Base-by-base conservation (phyloP, 1,140 invertebrate species). In the Leptestheria dahalacensis region DNA sequence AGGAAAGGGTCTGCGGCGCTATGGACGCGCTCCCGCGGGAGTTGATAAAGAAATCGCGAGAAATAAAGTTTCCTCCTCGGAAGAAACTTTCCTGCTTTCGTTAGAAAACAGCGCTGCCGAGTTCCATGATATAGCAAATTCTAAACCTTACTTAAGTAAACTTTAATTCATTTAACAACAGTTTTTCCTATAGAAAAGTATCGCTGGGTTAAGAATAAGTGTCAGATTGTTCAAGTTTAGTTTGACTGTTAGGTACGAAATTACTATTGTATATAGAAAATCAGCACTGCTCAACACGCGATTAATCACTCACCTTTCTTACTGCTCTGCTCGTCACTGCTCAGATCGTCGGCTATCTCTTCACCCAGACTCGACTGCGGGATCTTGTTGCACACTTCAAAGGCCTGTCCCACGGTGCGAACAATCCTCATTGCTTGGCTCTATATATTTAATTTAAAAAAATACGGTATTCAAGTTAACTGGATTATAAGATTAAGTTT, bases 381-480 rank as follows among this genome's bases (percentile, higher is more conserved):
- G 72, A 88, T 79, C 76, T 96, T 96, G 80, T 98, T 93, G 78
- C 93, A 97, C 68, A 98, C 92, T 76, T 98, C 95, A 76, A 99
- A 99, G 20, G 95, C 95, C 75, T 98, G 94, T 29, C 95, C 94
- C 62, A 99, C 92, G 0, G 94, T 98, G 67, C 94, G 80, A 46
- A 98, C 95, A 65, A 98, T 90, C 67, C 87, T 79, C 89, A 97
- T 94, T 3, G 95, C 95, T 78, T 97, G 92, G 73, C 86, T 94
- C 94, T 98, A 82, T 48, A 79, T 78, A 62, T 65, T 65, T 62
- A 73, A 67, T 64, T 65, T 20, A 62, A 25, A 47, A 24, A 20
- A 21, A 21, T 50, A n/a, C n/a, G n/a, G n/a, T n/a, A n/a, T n/a
- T n/a, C n/a, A n/a, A n/a, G n/a, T n/a, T n/a, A n/a, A n/a, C n/a